Conservation (phyloP, 2,888 invertebrate genomes). For the Acanthosepion esculentum region DNA sequence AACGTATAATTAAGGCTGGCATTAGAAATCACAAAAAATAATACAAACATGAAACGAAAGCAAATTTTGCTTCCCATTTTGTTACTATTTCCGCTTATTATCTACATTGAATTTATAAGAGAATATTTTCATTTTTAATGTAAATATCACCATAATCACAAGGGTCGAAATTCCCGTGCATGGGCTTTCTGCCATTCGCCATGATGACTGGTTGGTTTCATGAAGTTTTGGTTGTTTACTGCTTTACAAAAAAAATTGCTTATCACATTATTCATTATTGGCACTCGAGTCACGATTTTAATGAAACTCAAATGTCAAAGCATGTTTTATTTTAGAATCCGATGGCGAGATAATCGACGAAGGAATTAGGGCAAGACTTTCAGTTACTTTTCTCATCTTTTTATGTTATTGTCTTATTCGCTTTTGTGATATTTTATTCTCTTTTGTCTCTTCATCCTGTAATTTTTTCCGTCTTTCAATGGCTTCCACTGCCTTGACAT, state of each 20-base stretch:
- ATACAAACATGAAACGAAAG: too few species aligned
- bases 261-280: constrained; percentile 12
- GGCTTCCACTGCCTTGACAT: background rate
- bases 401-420: background rate
- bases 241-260: background rate
- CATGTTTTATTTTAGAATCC: background rate
- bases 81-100: too few species aligned
- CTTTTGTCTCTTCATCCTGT: background rate
- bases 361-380: background rate
- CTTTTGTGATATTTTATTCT: background rate
- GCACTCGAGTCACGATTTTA: background rate
- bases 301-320: background rate
- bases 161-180: background rate
- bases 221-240: background rate
- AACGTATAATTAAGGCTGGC: too few species aligned
- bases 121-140: background rate
- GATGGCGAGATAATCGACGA: background rate
- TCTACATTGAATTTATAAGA: background rate
- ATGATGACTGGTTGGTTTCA: background rate
- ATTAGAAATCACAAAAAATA: too few species aligned
- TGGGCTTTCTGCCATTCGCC: background rate
- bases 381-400: background rate
- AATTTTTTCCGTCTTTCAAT: background rate
- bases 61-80: too few species aligned
- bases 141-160: too few species aligned